Evolutionary conservation across 2,797 vertebrate species (phyloP).

Genomic region (Columba guinea): DNA sequence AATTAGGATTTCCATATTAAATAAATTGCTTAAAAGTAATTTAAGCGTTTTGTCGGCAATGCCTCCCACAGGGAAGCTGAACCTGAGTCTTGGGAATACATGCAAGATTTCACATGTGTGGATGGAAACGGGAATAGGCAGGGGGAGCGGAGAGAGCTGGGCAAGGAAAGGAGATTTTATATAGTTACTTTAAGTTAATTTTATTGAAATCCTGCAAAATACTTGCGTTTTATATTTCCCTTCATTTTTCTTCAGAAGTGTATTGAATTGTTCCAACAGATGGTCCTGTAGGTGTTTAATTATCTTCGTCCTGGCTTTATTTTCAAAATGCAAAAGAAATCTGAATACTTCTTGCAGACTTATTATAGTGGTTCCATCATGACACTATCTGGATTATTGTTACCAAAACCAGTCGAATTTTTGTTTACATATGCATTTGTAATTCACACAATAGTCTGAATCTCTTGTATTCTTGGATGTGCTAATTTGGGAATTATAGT

Average conservation of each 20-base stretch:
- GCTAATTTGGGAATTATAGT: not conserved
- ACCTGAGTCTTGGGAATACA: not conserved
- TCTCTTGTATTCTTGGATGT: not conserved
- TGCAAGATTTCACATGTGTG: not conserved
- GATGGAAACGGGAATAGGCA: not conserved
- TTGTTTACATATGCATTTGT: not conserved
- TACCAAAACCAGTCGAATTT: not conserved
- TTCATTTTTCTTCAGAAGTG: not conserved
- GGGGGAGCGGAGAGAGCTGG: not conserved
- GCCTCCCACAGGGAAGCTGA: rapidly evolving
- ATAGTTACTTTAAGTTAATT: not conserved
- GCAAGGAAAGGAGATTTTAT: not conserved
- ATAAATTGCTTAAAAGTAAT: not conserved
- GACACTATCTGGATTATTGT: not conserved
- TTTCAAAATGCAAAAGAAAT: slow-evolving; percentile 1
- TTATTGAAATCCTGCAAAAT: not conserved
- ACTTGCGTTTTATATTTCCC: not conserved
- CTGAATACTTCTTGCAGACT: not conserved
- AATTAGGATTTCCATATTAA: slow-evolving; percentile 27
- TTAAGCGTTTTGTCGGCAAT: not conserved
- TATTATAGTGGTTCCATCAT: not conserved
- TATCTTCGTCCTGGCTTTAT: not conserved
- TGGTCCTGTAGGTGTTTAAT: slow-evolving; percentile 19
- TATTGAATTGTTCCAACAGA: not conserved
- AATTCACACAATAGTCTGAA: not conserved